Evolutionary conservation across 2,113 vertebrate species (phyloP), one percentile per base, ranked within the genome.

Genomic region (Sciurus niger): DNA sequence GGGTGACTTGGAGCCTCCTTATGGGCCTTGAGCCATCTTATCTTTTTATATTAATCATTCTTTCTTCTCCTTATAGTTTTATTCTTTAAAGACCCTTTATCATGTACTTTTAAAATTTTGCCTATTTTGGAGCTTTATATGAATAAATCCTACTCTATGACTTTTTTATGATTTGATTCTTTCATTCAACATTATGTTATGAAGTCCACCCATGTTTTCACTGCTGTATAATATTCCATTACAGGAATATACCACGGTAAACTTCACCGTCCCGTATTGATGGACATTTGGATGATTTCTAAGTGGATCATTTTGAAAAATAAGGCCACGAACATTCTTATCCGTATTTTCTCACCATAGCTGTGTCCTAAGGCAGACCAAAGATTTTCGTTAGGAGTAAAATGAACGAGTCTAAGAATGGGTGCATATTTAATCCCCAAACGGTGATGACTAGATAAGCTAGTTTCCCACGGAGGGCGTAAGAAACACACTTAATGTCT

Each of bases 311-410:
- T 65, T 97, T 89, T 32, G 60, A 72, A 91, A 46, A 60, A 43
- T n/a, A 16, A 7, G 67, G 18, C 43, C 22, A 10, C 34, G 28
- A 65, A 37, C 8, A 60, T 91, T 89, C 25, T 58, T 82, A 37
- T 11, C 43, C 30, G 17, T 77, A 7, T 79, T 28, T 51, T n/a
- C 34, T 53, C 8, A 24, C 37, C 10, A 37, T 20, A 22, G 12
- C n/a, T 46, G 14, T 76, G 28, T 53, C 20, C 24, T 46, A 46
- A 37, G 24, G 6, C 25, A 87, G 80, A 68, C n/a, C 63, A 67
- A 90, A 79, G 43, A 55, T 79, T 74, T 92, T 83, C 73, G 95
- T 96, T 60, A 74, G 55, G n/a, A 58, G 20, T 28, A 32, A 88
- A 84, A 94, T 58, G 72, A 68, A 17, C 55, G 60, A 74, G 58